Conservation (phyloP, 2,888 invertebrate genomes). For the Phania funesta region DNA sequence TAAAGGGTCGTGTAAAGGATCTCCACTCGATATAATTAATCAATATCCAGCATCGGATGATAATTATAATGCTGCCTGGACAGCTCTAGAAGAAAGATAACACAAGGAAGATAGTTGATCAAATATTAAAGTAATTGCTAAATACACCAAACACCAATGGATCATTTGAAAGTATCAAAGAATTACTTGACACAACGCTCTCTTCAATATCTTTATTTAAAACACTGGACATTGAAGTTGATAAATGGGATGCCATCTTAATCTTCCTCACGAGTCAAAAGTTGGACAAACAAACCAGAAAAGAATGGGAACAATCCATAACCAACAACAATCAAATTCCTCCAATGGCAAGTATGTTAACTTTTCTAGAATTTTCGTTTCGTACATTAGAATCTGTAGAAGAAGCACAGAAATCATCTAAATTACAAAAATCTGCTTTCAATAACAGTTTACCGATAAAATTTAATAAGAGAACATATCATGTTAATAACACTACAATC, state of each 20-base stretch:
- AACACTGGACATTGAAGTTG: neutral
- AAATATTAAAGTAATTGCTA: neutral
- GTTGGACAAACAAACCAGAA: neutral
- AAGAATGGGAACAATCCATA: neutral
- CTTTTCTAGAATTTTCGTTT: neutral
- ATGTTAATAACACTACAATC: neutral
- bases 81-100: slow-evolving; percentile 2
- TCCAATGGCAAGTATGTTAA: neutral
- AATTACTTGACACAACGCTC: too few species aligned
- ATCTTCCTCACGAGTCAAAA: too few species aligned
- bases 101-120: neutral
- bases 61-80: neutral
- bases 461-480: neutral
- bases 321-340: neutral
- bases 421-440: too few species aligned
- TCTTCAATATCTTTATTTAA: too few species aligned
- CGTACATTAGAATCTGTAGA: neutral
- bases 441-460: neutral
- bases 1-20: neutral
- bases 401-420: neutral
- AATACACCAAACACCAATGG: neutral
- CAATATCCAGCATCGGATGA: neutral
- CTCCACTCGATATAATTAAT: neutral
- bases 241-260: neutral
- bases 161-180: neutral